Base-by-base conservation (phyloP, 2,113 vertebrate species). In the Blennius ocellaris region DNA sequence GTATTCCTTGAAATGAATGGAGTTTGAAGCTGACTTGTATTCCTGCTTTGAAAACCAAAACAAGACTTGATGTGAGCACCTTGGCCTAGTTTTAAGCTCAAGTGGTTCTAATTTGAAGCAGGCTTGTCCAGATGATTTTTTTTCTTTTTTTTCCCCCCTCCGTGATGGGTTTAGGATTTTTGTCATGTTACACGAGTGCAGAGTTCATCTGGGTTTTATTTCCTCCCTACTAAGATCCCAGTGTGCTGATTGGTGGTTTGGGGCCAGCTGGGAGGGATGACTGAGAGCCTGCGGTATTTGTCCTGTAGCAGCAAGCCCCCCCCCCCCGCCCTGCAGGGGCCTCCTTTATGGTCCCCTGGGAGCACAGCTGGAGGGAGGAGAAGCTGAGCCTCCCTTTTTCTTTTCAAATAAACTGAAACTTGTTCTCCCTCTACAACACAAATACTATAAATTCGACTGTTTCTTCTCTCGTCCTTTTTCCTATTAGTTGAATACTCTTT, bases 141-240 rank as follows among this genome's bases (percentile, higher is more conserved):
- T 30, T 30, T 30, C 2, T 30, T 30, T 30, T 30, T 30, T 90
- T 80, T 44, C 73, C 63, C n/a, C n/a, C n/a, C n/a, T n/a, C n/a
- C 48, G 73, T 81, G 84, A 86, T 76, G 87, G 71, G 65, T 82
- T 88, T 76, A 70, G 77, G 78, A 69, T 87, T 90, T 90, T 84
- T 91, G 75, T 88, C 89, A 83, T 83, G 83, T 90, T 92, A 80
- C 86, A 88, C 84, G 80, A 90, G 81, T 86, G 72, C 70, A 82
- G 76, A 71, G 84, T 85, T 93, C 90, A 93, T 92, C 90, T 93
- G 92, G 92, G 86, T 92, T 93, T 90, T 88, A 93, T 93, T 93
- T 93, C 87, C 87, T 89, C 73, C 66, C 80, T 39, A 56, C 73
- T 73, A 53, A 75, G 72, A 72, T 84, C 71, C 81, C 50, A 80